Base-by-base conservation (phyloP, 2,888 invertebrate species). In the Aspidiotus rigidus region DNA sequence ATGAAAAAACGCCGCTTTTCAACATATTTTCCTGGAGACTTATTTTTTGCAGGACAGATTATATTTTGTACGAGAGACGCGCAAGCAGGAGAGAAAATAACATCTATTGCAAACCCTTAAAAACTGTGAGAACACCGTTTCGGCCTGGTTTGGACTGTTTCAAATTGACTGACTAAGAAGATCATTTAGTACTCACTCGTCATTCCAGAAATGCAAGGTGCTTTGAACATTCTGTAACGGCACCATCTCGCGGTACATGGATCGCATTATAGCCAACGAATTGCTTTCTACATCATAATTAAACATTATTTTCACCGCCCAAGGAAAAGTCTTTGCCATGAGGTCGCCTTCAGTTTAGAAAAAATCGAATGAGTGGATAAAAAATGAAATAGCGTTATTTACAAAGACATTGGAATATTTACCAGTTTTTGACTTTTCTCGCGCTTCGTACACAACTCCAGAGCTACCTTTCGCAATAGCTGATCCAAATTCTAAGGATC, bases 301-400 rank as follows among this genome's bases (percentile, higher is more conserved):
- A 75, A 92, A 93, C 88, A 93, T 89, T 86, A 93, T 89, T 80
- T 93, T 93, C 16, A 93, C 80, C 7, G 93, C 93, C 72, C 92
- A 77, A 0, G 87, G 86, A 77, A 83, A 86, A 40, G 76, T 74
- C 72, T 70, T 62, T 28, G 28, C 28, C 5, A 5, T 28, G 5
- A 28, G 28, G 5, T 28, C 28, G 1, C 28, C 28, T 54, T 39
- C 9, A 10, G 41, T 28, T 49, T 13, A n/a, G 13, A 66, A 57
- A 11, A 53, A 69, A 69, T 40, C 44, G 7, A 13, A 2, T 40
- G 15, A 64, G 5, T 40, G 10, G n/a, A 64, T 55, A 56, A 9
- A 10, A 42, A 8, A 3, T 59, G 28, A 67, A 61, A 61, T 10
- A 5, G 28, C 28, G 28, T 28, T 28, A 9, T 16, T 6, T 67